Evolutionary conservation across 2,797 vertebrate genomes (phyloP).

Genomic region (Gila robusta): DNA sequence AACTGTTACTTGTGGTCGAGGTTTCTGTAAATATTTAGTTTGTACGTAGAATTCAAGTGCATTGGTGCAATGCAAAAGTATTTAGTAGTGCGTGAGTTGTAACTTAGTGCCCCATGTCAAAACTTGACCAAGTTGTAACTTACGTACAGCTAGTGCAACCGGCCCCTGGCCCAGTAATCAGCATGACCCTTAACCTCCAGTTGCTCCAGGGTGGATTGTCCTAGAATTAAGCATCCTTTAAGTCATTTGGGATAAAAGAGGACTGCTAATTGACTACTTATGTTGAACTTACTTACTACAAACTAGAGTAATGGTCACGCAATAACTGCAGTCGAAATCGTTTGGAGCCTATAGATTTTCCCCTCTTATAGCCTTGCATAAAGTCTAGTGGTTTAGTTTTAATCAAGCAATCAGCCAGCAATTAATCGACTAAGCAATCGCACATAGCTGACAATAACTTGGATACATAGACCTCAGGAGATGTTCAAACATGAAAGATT

Average conservation of each 20-base stretch:
- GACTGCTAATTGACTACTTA: background rate
- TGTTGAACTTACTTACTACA: background rate
- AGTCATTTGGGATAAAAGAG: conserved; percentile 29
- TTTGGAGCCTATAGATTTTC: conserved; percentile 26
- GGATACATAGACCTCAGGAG: conserved; percentile 31
- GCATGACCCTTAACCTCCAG: background rate
- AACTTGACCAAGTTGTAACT: background rate
- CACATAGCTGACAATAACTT: conserved; percentile 21
- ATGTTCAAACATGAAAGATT: conserved; percentile 19
- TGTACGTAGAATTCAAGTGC: background rate
- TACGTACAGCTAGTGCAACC: background rate
- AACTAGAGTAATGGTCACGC: conserved; percentile 1
- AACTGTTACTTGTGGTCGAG: no score
- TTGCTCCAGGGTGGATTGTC: background rate
- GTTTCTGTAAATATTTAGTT: no score
- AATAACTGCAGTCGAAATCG: conserved; percentile 20
- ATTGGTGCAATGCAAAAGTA: background rate
- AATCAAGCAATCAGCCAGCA: conserved; percentile 29
- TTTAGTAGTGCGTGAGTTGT: background rate
- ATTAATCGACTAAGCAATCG: conserved; percentile 10
- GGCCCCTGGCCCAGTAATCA: background rate
- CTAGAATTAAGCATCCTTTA: background rate
- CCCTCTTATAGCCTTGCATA: conserved; percentile 18
- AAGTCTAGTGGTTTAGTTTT: conserved; percentile 28
- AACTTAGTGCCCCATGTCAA: background rate